Base-by-base conservation (phyloP, 92 coral and sea anemone species). In the Plumapathes pennacea region DNA sequence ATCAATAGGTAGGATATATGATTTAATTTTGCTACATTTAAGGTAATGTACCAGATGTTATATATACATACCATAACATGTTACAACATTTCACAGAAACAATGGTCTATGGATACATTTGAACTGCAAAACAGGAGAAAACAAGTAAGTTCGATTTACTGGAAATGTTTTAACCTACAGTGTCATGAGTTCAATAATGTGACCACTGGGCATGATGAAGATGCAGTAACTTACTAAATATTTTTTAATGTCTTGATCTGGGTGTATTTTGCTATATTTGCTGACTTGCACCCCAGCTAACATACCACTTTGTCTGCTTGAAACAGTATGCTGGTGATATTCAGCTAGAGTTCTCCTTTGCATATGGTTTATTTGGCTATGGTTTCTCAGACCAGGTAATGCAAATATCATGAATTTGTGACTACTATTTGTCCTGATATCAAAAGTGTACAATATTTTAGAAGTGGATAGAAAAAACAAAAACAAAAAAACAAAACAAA, bases 61-160 rank as follows among this genome's bases (percentile, higher is more conserved):
- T n/a, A n/a, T n/a, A n/a, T n/a, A n/a, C 40, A 36, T 36, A 36
- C 9, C n/a, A 36, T n/a, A 36, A 36, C 40, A 36, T 36, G 40
- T 36, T n/a, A n/a, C 40, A 36, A 36, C 40, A 36, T 36, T 8
- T 36, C 40, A 8, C 61, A 91, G 99, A 94, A 89, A 56, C 90
- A 83, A 30, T 94, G 99, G 99, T 88, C 99, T 31, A 89, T 94
- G 96, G 99, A 89, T 67, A 76, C 81, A 57, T 94, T 89, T 83
- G 95, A 94, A 55, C 31, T 94, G 50, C 90, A 69, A 27, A 89
- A 89, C 77, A 88, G 90, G 68, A 84, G 77, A 58, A 89, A 88
- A 45, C 84, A 82, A 92, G 97, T 88, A 62, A 30, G 31, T 10
- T 21, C 15, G 23, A 41, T 3, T n/a, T n/a, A n/a, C n/a, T n/a